Conservation (phyloP, 2,888 invertebrate species). For the Drosophila nr. fundita region DNA sequence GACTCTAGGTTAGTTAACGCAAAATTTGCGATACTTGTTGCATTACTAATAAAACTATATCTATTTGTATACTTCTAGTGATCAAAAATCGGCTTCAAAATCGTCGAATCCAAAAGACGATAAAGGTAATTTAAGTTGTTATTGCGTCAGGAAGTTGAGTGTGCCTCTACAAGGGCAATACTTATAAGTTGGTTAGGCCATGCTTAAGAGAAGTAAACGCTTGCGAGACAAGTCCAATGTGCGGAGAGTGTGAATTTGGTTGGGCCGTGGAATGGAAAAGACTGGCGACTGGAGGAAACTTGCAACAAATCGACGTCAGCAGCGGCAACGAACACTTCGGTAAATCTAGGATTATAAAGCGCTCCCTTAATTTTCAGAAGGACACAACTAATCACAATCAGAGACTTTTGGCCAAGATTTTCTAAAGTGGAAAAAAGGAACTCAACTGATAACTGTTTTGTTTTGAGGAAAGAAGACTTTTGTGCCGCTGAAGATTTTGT, state of each 20-base stretch:
- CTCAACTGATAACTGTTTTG: not conserved
- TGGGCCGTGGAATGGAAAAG: constrained; percentile 42
- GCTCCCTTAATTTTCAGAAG: not conserved
- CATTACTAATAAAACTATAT: constrained; percentile 12
- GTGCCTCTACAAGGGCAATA: constrained; percentile 45
- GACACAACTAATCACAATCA: too few relatives aligned
- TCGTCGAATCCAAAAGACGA: constrained; percentile 83
- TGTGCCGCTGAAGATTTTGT: not conserved
- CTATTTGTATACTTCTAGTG: constrained; percentile 52
- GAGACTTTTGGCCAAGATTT: not conserved
- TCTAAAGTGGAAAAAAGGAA: not conserved
- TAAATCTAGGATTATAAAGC: not conserved
- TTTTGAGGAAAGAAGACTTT: not conserved
- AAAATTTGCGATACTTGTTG: not conserved
- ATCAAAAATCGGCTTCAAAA: constrained; percentile 78
- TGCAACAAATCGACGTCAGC: not conserved
- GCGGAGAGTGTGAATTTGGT: constrained; percentile 82
- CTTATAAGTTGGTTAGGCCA: constrained; percentile 41
- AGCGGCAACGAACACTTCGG: not conserved
- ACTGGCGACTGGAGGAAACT: not conserved
- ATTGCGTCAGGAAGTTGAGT: constrained; percentile 52
- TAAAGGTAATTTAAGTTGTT: constrained; percentile 83
- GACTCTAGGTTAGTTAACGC: constrained; percentile 86
- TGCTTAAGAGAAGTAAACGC: constrained; percentile 49
- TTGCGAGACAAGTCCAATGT: constrained; percentile 39